Percentiles rank a stretch among this genome's conserved stretches.
Evolutionary conservation across 30 jellyfish, hydroid and myxozoan genomes (phyloP).

Genomic region (Cassiopea xamachana): DNA sequence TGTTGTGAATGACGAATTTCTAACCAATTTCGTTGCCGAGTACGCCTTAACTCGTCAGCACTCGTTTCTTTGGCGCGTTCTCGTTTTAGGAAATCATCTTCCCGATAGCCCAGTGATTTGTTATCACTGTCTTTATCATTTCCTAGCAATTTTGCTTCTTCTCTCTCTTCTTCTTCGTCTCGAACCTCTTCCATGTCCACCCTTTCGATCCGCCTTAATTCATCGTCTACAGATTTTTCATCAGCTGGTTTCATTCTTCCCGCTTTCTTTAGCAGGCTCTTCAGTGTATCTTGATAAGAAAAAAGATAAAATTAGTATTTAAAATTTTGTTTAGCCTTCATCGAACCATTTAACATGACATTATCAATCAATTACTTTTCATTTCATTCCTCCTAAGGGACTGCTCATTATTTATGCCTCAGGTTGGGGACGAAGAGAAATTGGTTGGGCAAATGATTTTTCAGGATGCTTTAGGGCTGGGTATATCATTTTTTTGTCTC

Average conservation of each 20-base stretch:
- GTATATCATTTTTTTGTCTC: too few relatives aligned
- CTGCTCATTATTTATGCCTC: too few relatives aligned
- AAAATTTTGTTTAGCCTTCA: not conserved
- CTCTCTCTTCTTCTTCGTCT: slow-evolving; percentile 41
- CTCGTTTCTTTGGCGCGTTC: not conserved
- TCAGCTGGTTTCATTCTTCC: slow-evolving; percentile 1
- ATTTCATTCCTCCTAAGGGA: too few relatives aligned
- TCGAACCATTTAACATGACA: not conserved
- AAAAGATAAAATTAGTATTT: not conserved
- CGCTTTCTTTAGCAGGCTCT: slow-evolving; percentile 25
- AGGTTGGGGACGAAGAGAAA: too few relatives aligned
- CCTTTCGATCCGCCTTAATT: slow-evolving; percentile 43
- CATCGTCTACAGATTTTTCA: not conserved
- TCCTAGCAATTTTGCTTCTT: slow-evolving; percentile 33
- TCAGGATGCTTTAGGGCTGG: too few relatives aligned
- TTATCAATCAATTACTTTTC: too few relatives aligned
- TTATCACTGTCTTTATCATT: slow-evolving; percentile 19
- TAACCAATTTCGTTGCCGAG: slow-evolving; percentile 1
- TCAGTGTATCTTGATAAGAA: slow-evolving; percentile 41
- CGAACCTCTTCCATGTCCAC: slow-evolving; percentile 69
- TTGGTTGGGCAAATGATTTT: too few relatives aligned
- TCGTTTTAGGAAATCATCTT: slow-evolving; percentile 19
- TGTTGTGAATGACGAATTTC: not conserved
- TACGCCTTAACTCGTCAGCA: not conserved
- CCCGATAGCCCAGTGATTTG: slow-evolving; percentile 40